These are phyloP conservation scores for Perizoma flavofasciatum DNA, from an alignment of 2,888 invertebrate species.

Conservation along the genomic window DNA sequence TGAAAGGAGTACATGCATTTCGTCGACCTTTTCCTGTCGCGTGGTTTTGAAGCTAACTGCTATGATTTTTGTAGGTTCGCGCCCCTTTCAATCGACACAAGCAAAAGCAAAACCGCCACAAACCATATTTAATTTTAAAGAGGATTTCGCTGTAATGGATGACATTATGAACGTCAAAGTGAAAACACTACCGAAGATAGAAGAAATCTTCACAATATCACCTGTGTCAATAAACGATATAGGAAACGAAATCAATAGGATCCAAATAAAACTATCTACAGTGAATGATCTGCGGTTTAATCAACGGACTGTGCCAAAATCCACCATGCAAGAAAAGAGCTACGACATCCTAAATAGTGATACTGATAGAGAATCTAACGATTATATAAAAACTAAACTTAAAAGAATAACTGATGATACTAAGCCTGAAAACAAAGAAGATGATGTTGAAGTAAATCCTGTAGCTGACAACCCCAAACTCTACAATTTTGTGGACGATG, in stretches of 20 bases:
- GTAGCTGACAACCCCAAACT: constrained; percentile 5
- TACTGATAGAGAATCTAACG: not conserved
- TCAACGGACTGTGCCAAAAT: not conserved
- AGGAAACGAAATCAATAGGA: constrained; percentile 31
- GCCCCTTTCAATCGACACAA: not conserved
- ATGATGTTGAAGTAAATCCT: constrained; percentile 3
- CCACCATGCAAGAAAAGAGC: not conserved
- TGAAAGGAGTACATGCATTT: no score
- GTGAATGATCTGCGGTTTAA: not conserved
- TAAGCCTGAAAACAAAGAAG: constrained; percentile 2
- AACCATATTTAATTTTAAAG: not conserved
- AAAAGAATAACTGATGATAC: constrained; percentile 7
- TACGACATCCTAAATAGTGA: not conserved
- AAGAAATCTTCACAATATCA: not conserved
- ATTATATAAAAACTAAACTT: constrained; percentile 14
- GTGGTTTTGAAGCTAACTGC: no score
- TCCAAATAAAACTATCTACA: constrained; percentile 18
- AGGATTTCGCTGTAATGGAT: not conserved
- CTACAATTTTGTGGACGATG: constrained; percentile 6
- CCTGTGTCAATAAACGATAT: constrained; percentile 20
- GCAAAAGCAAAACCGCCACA: not conserved
- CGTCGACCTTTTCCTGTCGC: no score
- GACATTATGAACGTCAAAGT: constrained; percentile 13
- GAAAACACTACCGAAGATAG: not conserved
- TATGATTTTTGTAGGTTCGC: not conserved